Conservation (phyloP, 1,140 invertebrate species). For the Drosophila tristis region DNA sequence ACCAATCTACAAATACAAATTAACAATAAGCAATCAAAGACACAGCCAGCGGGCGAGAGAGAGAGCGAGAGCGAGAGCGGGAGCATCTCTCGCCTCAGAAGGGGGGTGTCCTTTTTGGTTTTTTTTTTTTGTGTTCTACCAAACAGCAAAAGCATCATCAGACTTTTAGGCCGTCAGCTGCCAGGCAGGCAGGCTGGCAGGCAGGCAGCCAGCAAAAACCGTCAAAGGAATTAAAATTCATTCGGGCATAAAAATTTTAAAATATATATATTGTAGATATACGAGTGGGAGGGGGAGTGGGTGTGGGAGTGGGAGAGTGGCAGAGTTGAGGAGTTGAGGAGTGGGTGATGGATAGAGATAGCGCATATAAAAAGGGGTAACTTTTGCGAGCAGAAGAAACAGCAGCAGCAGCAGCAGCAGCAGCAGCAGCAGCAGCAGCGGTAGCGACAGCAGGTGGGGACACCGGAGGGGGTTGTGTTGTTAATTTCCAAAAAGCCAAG, state of each 20-base stretch:
- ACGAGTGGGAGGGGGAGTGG: slow-evolving; percentile 4
- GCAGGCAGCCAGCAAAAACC: slow-evolving; percentile 51
- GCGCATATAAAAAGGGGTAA: slow-evolving; percentile 70
- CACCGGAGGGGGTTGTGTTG: slow-evolving; percentile 52
- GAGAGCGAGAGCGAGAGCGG: no score
- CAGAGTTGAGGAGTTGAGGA: slow-evolving; percentile 20
- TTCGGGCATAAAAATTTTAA: slow-evolving; percentile 82
- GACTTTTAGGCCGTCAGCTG: slow-evolving; percentile 77
- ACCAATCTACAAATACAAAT: slow-evolving; percentile 80
- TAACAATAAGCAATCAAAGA: slow-evolving; percentile 83
- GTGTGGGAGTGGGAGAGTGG: not conserved
- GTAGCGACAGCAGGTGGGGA: not conserved
- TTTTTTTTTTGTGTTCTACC: slow-evolving; percentile 15
- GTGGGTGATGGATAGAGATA: slow-evolving; percentile 51
- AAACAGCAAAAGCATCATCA: slow-evolving; percentile 27
- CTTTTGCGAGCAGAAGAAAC: slow-evolving; percentile 54
- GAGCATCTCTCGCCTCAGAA: not conserved
- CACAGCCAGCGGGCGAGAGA: slow-evolving; percentile 12
- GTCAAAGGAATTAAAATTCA: slow-evolving; percentile 83
- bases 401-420: not conserved
- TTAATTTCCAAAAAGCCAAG: slow-evolving; percentile 81
- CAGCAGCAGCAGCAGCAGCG: not conserved
- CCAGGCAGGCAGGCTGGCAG: slow-evolving; percentile 55
- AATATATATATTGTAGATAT: slow-evolving; percentile 64
- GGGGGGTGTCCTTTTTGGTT: slow-evolving; percentile 18